These are phyloP conservation scores for Columba janthina DNA, from an alignment of 2,113 vertebrate genomes.

Conservation along the genomic window DNA sequence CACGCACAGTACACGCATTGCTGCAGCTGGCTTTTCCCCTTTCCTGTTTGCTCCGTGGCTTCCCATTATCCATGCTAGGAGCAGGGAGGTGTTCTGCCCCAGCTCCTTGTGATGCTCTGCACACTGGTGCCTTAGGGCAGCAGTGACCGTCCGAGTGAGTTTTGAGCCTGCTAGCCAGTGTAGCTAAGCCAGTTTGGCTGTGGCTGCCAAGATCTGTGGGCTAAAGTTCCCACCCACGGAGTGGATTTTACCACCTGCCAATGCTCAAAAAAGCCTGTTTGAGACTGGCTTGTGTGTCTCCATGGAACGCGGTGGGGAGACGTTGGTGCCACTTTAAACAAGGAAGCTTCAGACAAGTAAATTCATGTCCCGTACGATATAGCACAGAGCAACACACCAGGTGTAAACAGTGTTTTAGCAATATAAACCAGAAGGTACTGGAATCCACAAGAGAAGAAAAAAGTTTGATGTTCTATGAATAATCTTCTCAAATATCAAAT, in stretches of 20 bases:
- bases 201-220: neutral
- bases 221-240: neutral
- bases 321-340: neutral
- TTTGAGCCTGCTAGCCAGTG: neutral
- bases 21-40: accelerated
- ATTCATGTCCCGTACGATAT: neutral
- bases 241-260: neutral
- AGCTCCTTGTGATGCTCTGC: neutral
- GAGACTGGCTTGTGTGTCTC: neutral
- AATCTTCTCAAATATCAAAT: neutral
- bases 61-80: neutral
- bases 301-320: neutral
- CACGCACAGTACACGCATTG: neutral
- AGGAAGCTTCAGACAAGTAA: neutral
- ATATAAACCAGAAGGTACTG: neutral
- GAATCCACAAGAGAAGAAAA: neutral
- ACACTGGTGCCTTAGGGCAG: accelerated
- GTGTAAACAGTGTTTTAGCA: neutral
- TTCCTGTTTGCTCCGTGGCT: neutral
- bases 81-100: neutral
- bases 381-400: neutral
- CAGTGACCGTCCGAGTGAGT: accelerated
- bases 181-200: neutral
- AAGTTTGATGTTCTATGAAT: neutral
- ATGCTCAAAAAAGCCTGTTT: neutral